These are phyloP conservation scores for Anticlea derivata DNA, from an alignment of 2,888 invertebrate species.

Conservation along the genomic window DNA sequence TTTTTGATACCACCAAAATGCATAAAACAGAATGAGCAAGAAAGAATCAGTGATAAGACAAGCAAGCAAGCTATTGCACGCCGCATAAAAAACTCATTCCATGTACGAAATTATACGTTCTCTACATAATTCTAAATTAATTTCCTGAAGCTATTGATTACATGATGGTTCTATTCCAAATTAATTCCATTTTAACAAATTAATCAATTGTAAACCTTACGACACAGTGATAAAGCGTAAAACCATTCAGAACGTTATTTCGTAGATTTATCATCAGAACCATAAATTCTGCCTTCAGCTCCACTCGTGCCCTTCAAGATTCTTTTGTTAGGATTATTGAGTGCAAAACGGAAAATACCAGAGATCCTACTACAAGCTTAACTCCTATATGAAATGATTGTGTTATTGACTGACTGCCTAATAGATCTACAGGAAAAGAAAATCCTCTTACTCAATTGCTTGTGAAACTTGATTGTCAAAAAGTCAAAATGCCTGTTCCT, in stretches of 20 bases:
- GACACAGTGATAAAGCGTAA: slow-evolving; percentile 15
- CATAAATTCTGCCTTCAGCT: slow-evolving; percentile 47
- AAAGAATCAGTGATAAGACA: too few species aligned
- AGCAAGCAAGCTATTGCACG: too few species aligned
- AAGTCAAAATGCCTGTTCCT: too few species aligned
- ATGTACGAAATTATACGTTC: too few species aligned
- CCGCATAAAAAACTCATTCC: too few species aligned
- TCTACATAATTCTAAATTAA: too few species aligned
- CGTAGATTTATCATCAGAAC: slow-evolving; percentile 31
- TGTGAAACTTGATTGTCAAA: too few species aligned
- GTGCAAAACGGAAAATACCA: slow-evolving; percentile 55
- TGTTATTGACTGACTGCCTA: not conserved
- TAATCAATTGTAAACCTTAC: slow-evolving; percentile 13
- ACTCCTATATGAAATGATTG: not conserved
- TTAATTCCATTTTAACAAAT: not conserved
- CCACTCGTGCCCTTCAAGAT: slow-evolving; percentile 49
- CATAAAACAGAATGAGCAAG: too few species aligned
- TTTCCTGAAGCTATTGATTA: not conserved
- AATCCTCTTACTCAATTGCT: too few species aligned
- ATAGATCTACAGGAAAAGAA: too few species aligned
- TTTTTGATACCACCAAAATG: too few species aligned
- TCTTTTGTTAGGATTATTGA: slow-evolving; percentile 63
- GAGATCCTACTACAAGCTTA: slow-evolving; percentile 31
- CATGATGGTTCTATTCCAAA: not conserved
- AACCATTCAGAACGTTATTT: slow-evolving; percentile 7